Evolutionary conservation across 2,113 vertebrate species (phyloP), one percentile per base, ranked within the genome.

Genomic region (Phalacrocorax brasilianus): DNA sequence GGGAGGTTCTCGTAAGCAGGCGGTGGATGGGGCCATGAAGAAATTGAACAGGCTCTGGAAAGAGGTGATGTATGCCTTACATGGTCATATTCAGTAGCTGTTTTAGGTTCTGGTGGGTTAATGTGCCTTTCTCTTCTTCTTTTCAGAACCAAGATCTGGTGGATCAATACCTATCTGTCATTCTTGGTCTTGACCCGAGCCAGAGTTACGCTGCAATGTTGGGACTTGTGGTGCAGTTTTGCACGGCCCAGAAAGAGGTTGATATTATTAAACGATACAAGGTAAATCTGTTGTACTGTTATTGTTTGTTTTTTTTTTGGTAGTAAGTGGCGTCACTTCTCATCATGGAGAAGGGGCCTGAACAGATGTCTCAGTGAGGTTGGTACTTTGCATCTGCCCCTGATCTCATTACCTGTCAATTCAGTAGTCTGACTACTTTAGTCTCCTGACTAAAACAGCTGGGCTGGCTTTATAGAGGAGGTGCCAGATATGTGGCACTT

Each of bases 21-120:
- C 99, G 0, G 98, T 99, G 91, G 97, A 98, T 53, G 98, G 99
- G 4, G 98, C 97, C 2, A 95, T 99, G 78, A 99, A 99, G 97
- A 99, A 98, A 59, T 92, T 99, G 83, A 98, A 96, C 87, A 98
- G 97, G 67, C 98, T 99, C 63, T 99, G 99, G 99, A 98, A 98
- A 45, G 98, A 99, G 97, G 99, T 99, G 87, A 98, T 13, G 45
- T 45, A 11, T 67, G 12, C 27, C 9, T 62, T 38, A 19, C 1
- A 7, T 73, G 27, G 44, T 44, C n/a, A 3, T n/a, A 10, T 53
- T 63, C 73, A 58, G 0, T 26, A 66, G 35, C 70, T 73, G 3
- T 35, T 92, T 21, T 75, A 7, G 15, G 6, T 77, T 74, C 27
- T 4, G 28, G 59, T 78, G 32, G 26, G 35, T 45, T 77, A 73